These are phyloP conservation scores for Amphiprion clarkii DNA, from an alignment of 2,797 vertebrate genomes.

Conservation along the genomic window DNA sequence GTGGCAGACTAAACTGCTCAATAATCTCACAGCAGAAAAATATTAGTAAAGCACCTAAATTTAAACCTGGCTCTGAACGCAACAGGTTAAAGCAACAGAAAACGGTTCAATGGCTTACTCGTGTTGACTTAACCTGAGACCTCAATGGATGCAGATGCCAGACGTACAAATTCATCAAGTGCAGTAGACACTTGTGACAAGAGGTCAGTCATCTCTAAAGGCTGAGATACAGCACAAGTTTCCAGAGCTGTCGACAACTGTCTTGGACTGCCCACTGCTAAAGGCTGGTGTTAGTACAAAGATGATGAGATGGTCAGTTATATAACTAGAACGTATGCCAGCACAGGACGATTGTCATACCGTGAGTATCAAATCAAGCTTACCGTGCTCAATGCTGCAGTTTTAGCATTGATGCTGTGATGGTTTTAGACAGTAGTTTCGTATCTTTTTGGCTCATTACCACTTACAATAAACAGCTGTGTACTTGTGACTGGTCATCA, in stretches of 20 bases:
- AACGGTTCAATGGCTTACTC: slow-evolving; percentile 57
- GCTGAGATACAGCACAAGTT: slow-evolving; percentile 11
- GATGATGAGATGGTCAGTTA: slow-evolving; percentile 19
- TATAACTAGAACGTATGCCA: slow-evolving; percentile 11
- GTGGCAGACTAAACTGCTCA: slow-evolving; percentile 12
- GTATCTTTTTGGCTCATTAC: not conserved
- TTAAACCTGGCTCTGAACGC: slow-evolving; percentile 39
- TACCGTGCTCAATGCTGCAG: not conserved
- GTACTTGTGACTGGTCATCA: too few relatives aligned
- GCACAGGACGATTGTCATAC: slow-evolving; percentile 14
- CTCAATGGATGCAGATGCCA: slow-evolving; percentile 37
- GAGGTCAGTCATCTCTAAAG: not conserved
- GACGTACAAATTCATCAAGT: slow-evolving; percentile 32
- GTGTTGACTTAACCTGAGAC: slow-evolving; percentile 45
- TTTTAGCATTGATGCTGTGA: slow-evolving; percentile 16
- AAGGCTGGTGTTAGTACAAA: slow-evolving; percentile 1
- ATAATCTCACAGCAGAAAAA: slow-evolving; percentile 44
- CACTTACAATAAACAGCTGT: not conserved
- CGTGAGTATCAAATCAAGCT: not conserved
- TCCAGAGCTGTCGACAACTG: not conserved
- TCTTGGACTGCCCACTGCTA: not conserved
- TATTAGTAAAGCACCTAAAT: slow-evolving; percentile 42
- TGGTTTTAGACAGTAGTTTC: not conserved
- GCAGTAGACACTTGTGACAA: not conserved
- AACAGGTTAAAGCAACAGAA: slow-evolving; percentile 60